Percentiles rank a stretch among this genome's conserved stretches.
Evolutionary conservation across 2,113 vertebrate genomes (phyloP).

Genomic region (Aegithalos caudatus): DNA sequence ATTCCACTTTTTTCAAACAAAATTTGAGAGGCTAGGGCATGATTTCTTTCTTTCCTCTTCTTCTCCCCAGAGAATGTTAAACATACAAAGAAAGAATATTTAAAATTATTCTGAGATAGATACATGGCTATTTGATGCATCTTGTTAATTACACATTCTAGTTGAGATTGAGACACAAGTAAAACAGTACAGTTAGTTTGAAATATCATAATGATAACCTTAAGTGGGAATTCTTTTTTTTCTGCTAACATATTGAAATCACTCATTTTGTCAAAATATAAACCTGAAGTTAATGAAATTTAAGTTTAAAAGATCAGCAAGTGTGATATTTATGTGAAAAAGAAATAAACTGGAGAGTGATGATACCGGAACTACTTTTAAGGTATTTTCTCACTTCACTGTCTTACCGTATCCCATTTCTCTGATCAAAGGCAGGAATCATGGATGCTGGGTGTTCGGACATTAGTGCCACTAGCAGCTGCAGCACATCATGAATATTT

Average conservation of each 20-base stretch:
- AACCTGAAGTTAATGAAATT: not conserved
- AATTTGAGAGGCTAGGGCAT: not conserved
- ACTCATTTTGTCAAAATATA: not conserved
- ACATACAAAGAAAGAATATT: not conserved
- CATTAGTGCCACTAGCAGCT: slow-evolving; percentile 96
- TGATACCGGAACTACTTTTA: not conserved
- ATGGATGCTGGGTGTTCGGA: slow-evolving; percentile 96
- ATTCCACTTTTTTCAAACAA: not conserved
- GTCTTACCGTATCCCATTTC: slow-evolving; percentile 94
- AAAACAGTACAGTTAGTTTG: not conserved
- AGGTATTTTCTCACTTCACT: slow-evolving; percentile 9
- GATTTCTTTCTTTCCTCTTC: not conserved
- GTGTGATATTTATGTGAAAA: not conserved
- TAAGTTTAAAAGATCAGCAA: not conserved
- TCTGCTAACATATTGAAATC: not conserved
- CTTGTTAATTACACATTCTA: not conserved
- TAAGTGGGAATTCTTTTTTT: not conserved
- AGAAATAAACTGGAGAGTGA: not conserved
- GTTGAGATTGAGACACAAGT: not conserved
- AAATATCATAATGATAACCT: not conserved
- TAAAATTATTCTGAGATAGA: not conserved
- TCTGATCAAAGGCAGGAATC: slow-evolving; percentile 98
- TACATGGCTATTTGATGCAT: not conserved
- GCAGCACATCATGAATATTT: slow-evolving; percentile 96
- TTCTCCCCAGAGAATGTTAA: not conserved